A percentile compares a stretch with the other conserved stretches of the same genome.
These are phyloP conservation scores for Atrina japonica DNA, from an alignment of 2,888 invertebrate species.

Conservation along the genomic window DNA sequence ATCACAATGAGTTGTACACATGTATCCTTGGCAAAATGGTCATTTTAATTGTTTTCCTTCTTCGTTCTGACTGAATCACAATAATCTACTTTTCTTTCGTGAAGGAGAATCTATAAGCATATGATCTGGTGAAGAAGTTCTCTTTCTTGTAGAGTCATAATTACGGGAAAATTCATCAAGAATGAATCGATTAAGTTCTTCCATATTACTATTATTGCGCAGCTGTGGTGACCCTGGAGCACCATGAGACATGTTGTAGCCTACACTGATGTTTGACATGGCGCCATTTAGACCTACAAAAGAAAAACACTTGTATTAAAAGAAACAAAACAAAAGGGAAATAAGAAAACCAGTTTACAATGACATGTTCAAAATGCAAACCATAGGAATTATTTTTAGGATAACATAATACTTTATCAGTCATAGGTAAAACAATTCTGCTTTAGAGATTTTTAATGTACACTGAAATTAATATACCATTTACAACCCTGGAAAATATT, in stretches of 20 bases:
- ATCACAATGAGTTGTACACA: no score
- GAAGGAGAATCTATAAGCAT: slow-evolving; percentile 90
- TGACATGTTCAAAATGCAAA: no score
- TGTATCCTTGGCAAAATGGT: no score
- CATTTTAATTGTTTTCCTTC: no score
- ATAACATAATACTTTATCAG: no score
- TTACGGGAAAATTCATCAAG: slow-evolving; percentile 87
- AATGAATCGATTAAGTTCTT: slow-evolving; percentile 87
- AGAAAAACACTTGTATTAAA: slow-evolving; percentile 3
- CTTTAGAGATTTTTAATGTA: no score
- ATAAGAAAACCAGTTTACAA: no score
- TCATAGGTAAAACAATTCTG: no score
- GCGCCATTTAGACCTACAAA: slow-evolving; percentile 79
- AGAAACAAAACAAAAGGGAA: neutral
- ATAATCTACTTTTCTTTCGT: slow-evolving; percentile 86
- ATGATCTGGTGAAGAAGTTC: slow-evolving; percentile 81
- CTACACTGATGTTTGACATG: slow-evolving; percentile 79
- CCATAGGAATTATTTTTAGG: neutral
- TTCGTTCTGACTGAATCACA: slow-evolving; percentile 7
- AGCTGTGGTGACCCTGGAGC: slow-evolving; percentile 53
- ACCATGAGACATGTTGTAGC: slow-evolving; percentile 71
- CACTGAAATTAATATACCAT: no score
- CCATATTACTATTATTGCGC: slow-evolving; percentile 64
- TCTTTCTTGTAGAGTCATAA: slow-evolving; percentile 81
- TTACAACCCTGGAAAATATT: no score